A percentile compares a stretch with the other conserved stretches of the same genome.
phyloP scores from a whole-genome alignment of 2,113 vertebrate genomes.

The Callipepla squamata region DNA sequence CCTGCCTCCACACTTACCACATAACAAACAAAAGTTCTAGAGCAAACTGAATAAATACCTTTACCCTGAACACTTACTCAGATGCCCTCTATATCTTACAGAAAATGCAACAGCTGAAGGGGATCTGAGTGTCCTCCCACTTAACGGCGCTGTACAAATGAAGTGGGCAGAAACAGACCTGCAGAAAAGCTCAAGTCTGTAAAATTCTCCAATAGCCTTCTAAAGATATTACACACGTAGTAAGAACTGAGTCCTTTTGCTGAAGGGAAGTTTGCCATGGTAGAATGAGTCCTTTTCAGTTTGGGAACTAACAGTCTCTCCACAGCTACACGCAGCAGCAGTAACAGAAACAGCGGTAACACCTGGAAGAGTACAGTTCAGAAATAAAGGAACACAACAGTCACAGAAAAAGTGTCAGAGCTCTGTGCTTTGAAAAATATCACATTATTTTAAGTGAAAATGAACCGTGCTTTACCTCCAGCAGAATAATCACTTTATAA shows the following conservation, averaged over 20 bases:
- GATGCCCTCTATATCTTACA: neutral
- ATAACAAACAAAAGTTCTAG: neutral
- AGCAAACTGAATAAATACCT: neutral
- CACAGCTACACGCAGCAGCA: neutral
- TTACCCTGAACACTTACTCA: neutral
- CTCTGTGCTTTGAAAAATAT: constrained; percentile 14
- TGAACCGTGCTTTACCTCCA: constrained; percentile 2
- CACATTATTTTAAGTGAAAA: constrained; percentile 3
- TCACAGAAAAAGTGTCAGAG: neutral
- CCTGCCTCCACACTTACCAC: neutral
- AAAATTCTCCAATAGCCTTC: neutral
- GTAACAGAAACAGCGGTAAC: neutral
- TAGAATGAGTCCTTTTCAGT: neutral
- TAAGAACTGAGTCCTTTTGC: neutral
- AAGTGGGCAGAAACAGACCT: neutral
- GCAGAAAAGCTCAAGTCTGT: neutral
- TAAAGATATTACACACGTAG: neutral
- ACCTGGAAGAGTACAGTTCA: neutral
- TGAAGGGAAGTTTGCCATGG: neutral
- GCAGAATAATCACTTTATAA: constrained; percentile 11
- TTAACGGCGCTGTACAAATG: neutral
- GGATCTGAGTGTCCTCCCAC: neutral
- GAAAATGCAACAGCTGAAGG: neutral
- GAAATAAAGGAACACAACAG: neutral
- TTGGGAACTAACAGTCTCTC: neutral